phyloP scores from a whole-genome alignment of 2,113 vertebrate genomes.

The Ptilorrhoa leucosticta region DNA sequence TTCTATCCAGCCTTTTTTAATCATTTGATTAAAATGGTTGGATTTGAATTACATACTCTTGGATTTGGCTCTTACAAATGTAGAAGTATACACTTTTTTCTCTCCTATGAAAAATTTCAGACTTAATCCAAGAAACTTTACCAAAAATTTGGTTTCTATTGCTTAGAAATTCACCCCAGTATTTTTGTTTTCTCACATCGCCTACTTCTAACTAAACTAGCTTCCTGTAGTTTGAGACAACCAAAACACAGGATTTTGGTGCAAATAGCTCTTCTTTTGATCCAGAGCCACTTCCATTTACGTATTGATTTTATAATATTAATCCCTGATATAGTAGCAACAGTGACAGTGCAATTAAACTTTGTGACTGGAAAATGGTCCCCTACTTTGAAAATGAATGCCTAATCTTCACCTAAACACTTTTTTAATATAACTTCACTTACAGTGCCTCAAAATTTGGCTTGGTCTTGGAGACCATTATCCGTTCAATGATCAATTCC shows the following conservation, averaged over 20 bases:
- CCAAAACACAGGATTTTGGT: background rate
- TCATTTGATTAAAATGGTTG: background rate
- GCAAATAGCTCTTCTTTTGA: background rate
- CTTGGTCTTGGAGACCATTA: background rate
- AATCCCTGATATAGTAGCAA: background rate
- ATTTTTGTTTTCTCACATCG: background rate
- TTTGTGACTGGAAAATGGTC: background rate
- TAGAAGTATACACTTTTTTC: background rate
- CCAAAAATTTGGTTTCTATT: background rate
- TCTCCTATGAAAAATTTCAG: background rate
- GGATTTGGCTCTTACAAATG: background rate
- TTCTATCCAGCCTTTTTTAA: background rate
- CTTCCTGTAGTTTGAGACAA: background rate
- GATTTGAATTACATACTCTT: background rate
- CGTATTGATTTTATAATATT: background rate
- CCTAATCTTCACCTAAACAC: background rate
- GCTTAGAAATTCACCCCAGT: background rate
- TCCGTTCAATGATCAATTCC: background rate
- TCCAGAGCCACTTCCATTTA: background rate
- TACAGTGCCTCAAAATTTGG: background rate
- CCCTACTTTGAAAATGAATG: background rate
- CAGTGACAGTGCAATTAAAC: constrained; percentile 1
- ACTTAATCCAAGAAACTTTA: background rate
- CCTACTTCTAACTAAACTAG: background rate
- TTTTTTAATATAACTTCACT: background rate